Base-by-base conservation (phyloP, 2,797 vertebrate genomes). In the Catostomus latipinnis region DNA sequence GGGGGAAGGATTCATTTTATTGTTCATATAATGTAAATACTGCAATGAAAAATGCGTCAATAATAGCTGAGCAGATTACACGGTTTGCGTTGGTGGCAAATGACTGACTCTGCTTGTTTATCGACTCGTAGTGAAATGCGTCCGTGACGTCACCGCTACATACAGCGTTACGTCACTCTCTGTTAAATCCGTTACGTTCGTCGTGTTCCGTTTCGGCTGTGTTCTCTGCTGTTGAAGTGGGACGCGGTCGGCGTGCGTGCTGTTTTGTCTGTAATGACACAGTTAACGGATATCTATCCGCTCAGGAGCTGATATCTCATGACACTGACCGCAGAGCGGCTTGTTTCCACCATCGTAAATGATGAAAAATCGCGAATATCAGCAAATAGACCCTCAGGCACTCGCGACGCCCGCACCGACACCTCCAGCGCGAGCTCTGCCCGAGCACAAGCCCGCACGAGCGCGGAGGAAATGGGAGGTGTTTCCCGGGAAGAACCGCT, bases 401-500 rank as follows among this genome's bases (percentile, higher is more conserved):
- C 90, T 91, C 2, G 82, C 89, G 11, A 75, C 83, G 46, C 74
- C 88, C 5, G 88, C 88, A 6, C 86, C 83, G n/a, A 86, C 85
- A 2, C 83, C 89, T 7, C 85, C 79, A 0, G 77, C 82, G n/a
- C 72, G 8, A 62, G 48, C 84, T 0, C 88, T 80, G 8, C 58
- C 49, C 62, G 86, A 87, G 65, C 56, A 89, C 77, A 82, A 88
- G 68, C 81, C 69, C 60, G 86, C 4, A 1, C 88, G 83, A 74
- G 87, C 87, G 7, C 90, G 86, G 81, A 95, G 94, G 81, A 96
- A 96, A 88, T 97, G 97, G 97, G 93, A 97, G 88, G 94, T 94
- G 81, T 97, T 98, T 91, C 96, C 96, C 18, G 96, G 96, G 11
- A 96, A 94, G 89, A 98, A 98, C 80, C 96, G 96, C 84, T 98